Evolutionary conservation across 1,140 invertebrate genomes (phyloP).

Genomic region (Cydia fagiglandana): DNA sequence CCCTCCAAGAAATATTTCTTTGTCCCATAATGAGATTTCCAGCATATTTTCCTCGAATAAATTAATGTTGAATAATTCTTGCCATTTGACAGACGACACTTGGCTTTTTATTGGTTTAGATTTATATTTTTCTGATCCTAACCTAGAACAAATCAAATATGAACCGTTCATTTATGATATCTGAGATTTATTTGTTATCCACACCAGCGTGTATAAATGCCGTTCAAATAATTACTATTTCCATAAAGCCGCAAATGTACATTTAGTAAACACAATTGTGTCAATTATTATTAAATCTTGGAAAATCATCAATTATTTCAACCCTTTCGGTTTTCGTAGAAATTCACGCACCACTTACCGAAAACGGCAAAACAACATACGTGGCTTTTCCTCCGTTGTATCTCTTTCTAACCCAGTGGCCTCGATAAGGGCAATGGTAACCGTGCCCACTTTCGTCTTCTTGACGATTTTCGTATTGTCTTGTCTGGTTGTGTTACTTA

Average conservation of each 20-base stretch:
- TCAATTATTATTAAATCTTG: neutral
- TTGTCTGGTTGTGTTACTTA: conserved; percentile 61
- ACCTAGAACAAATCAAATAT: conserved; percentile 47
- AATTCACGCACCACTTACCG: conserved; percentile 42
- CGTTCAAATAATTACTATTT: neutral
- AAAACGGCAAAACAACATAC: conserved; percentile 56
- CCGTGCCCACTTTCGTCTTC: conserved; percentile 58
- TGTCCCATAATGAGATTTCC: conserved; percentile 60
- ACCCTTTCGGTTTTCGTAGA: neutral
- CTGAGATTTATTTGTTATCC: neutral
- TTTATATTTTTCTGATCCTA: conserved; percentile 66
- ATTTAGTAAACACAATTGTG: conserved; percentile 23
- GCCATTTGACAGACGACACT: conserved; percentile 54
- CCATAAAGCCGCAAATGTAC: neutral
- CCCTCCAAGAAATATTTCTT: conserved; percentile 61
- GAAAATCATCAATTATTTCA: conserved; percentile 2
- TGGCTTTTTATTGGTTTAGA: conserved; percentile 58
- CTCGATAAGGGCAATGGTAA: conserved; percentile 67
- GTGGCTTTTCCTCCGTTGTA: conserved; percentile 51
- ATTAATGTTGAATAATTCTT: conserved; percentile 63
- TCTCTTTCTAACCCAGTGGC: conserved; percentile 54
- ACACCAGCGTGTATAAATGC: no score
- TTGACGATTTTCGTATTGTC: conserved; percentile 45
- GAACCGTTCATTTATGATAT: neutral
- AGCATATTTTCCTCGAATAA: conserved; percentile 61